These are phyloP conservation scores for Sebastes kiyomatsui DNA, from an alignment of 2,797 vertebrate species.

Conservation along the genomic window DNA sequence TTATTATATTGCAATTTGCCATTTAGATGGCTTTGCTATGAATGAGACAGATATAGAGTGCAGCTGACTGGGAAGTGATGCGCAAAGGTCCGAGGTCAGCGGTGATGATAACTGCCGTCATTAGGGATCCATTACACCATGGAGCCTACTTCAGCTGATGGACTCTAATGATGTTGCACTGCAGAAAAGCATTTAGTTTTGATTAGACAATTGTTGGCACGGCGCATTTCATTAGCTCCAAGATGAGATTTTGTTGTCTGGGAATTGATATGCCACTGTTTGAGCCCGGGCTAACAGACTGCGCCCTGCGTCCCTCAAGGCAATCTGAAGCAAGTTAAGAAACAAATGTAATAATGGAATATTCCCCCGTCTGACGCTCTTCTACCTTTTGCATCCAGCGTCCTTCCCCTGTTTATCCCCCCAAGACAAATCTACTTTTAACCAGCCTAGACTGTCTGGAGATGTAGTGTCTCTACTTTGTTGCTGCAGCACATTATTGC, in stretches of 20 bases:
- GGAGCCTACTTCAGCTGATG: constrained; percentile 67
- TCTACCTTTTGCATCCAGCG: constrained; percentile 19
- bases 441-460: background rate
- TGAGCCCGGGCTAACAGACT: constrained; percentile 29
- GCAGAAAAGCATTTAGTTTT: constrained; percentile 73
- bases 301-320: constrained; percentile 26
- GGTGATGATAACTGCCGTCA: constrained; percentile 68
- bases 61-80: constrained; percentile 57
- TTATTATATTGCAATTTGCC: constrained; percentile 58
- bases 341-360: constrained; percentile 56
- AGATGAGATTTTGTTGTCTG: constrained; percentile 70
- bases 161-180: constrained; percentile 62
- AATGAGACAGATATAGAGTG: constrained; percentile 61
- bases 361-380: constrained; percentile 11
- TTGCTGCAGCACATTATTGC: constrained; percentile 7
- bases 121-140: constrained; percentile 71
- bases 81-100: constrained; percentile 68
- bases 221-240: constrained; percentile 75
- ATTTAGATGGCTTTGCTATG: constrained; percentile 45
- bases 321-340: constrained; percentile 43
- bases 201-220: constrained; percentile 73
- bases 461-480: constrained; percentile 3
- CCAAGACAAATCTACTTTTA: constrained; percentile 28
- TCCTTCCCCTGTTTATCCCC: constrained; percentile 4
- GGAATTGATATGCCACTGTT: constrained; percentile 51